Evolutionary conservation across 1,140 invertebrate genomes (phyloP).

Genomic region (Onthophagus taurus): DNA sequence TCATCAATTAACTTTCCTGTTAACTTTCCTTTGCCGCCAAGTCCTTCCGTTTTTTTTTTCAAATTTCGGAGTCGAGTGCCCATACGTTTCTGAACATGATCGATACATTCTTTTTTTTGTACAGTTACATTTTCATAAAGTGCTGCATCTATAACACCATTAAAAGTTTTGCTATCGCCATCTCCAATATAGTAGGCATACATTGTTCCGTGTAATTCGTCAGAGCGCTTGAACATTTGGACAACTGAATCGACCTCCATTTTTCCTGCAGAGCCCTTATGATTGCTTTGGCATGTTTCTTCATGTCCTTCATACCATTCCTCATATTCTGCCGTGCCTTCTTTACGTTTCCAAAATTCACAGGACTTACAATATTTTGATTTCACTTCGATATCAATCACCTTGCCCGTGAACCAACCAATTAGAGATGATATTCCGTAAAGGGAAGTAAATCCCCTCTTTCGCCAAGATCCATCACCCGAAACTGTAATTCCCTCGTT

Average conservation of each 20-base stretch:
- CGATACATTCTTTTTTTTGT: constrained; percentile 20
- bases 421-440: constrained; percentile 20
- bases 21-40: constrained; percentile 10
- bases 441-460: constrained; percentile 23
- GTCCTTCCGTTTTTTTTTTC: neutral
- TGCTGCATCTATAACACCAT: neutral
- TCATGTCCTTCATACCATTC: no score
- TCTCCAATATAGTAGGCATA: constrained; percentile 4
- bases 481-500: constrained; percentile 20
- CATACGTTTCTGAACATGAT: constrained; percentile 23
- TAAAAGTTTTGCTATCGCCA: constrained; percentile 4
- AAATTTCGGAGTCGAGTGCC: constrained; percentile 12
- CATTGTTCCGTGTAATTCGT: constrained; percentile 11
- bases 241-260: no score
- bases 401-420: constrained; percentile 20
- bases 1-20: constrained; percentile 4
- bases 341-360: constrained; percentile 17
- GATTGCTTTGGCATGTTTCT: no score
- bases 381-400: constrained; percentile 22
- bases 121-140: constrained; percentile 9
- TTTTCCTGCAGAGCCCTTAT: no score
- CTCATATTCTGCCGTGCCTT: no score
- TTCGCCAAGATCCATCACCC: constrained; percentile 23
- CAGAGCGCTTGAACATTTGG: constrained; percentile 23
- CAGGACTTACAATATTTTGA: no score